Base-by-base conservation (phyloP, 2,888 invertebrate genomes). In the Punctoribates punctum region DNA sequence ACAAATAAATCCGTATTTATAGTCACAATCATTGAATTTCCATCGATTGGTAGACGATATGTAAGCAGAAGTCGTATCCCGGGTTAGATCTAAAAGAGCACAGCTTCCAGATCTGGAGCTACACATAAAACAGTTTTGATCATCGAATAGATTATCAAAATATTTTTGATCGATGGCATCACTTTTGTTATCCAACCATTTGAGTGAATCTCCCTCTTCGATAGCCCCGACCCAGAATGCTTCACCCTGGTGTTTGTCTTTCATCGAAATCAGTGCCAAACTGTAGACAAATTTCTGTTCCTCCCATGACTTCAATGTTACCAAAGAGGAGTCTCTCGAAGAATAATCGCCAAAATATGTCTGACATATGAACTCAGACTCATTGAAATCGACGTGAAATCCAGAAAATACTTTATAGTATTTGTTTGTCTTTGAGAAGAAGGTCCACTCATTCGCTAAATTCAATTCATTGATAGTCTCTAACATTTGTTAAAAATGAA, bases 241-340 rank as follows among this genome's bases (percentile, higher is more conserved):
- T 51, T 51, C 51, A 51, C 51, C 51, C 20, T 51, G 51, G 4
- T n/a, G n/a, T 51, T 51, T 51, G 20, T 51, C 51, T 20, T 20
- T 51, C 51, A 51, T 51, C 11, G 51, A 6, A 3, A 51, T 51
- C n/a, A 51, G 51, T 51, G 51, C 51, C 20, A 51, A 51, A 20
- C 51, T 51, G 51, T 51, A 51, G n/a, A 51, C 51, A 51, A 51
- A 51, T 20, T 51, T 51, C 20, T 51, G 51, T 51, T 51, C 51
- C n/a, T 51, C 51, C 51, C 51, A 51, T n/a, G 51, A 51, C 51
- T 51, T 15, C 20, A 51, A 4, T n/a, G 51, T 51, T 4, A 51
- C 51, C 51, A 51, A 51, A 15, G 51, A 51, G 3, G 51, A 51
- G 11, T 3, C 3, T 4, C 11, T 6, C 20, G 51, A 15, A n/a